Base-by-base conservation (phyloP, 2,888 invertebrate genomes). In the Andrena fulva region DNA sequence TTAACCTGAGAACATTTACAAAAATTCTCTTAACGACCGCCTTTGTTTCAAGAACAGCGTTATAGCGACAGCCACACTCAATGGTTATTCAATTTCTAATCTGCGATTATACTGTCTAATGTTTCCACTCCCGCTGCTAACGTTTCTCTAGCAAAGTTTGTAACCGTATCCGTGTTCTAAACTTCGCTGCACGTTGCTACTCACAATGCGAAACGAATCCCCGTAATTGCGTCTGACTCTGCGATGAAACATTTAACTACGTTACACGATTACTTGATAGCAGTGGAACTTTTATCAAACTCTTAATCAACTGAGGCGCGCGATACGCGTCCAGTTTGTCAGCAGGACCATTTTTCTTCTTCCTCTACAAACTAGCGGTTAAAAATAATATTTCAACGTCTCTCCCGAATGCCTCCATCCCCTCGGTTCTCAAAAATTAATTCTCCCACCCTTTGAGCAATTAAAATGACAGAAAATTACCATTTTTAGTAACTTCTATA, bases 81-180 rank as follows among this genome's bases (percentile, higher is more conserved):
- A 56, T 27, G 20, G 4, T 56, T 7, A 56, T 56, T 24, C 12
- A 56, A 12, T 20, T 56, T 56, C 56, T 56, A 10, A 24, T 56
- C 24, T 10, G 24, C 16, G 24, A 56, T 20, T 56, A 56, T 24
- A 56, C 56, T 27, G 24, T 27, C 24, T 27, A 56, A 27, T 56
- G 24, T 56, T 56, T 56, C 24, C 24, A 48, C 27, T 48, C 27
- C 48, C 20, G 16, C 5, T 1, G 42, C 24, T 24, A 64, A 48
- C 48, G 24, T 56, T 64, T 64, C 24, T 48, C 12, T 10, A 48
- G 42, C 35, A 20, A 64, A 48, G 20, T 50, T 64, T 64, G 48
- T 48, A 67, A 67, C n/a, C 27, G 67, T 67, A 52, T 67, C 29
- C 29, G 12, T 52, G 67, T 50, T 67, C 67, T 52, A 35, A 67